A percentile compares a stretch with the other conserved stretches of the same genome.
These are phyloP conservation scores for Poeciliopsis paucimaculata DNA, from an alignment of 2,797 vertebrate species.

Conservation along the genomic window DNA sequence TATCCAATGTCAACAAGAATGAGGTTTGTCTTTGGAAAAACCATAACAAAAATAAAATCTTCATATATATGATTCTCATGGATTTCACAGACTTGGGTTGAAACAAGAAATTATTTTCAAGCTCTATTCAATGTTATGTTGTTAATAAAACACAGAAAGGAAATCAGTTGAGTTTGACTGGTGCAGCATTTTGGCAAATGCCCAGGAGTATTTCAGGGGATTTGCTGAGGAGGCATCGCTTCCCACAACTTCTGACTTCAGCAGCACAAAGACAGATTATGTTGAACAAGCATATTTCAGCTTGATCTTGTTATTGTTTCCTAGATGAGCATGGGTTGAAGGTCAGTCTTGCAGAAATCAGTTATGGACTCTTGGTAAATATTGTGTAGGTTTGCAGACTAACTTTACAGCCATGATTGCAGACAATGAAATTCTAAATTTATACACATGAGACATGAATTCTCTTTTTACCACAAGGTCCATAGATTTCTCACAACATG, in stretches of 20 bases:
- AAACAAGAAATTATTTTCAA: neutral
- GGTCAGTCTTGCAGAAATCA: constrained; percentile 9
- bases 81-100: neutral
- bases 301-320: constrained; percentile 16
- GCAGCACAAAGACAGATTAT: constrained; percentile 14
- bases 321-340: constrained; percentile 5
- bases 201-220: constrained; percentile 36
- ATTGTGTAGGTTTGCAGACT: neutral
- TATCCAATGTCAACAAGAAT: neutral
- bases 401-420: neutral
- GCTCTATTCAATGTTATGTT: neutral
- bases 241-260: constrained; percentile 24
- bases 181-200: constrained; percentile 20
- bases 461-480: neutral
- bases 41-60: neutral
- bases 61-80: neutral
- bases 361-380: neutral
- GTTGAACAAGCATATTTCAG: constrained; percentile 43
- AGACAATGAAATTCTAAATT: neutral
- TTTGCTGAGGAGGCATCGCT: constrained; percentile 44
- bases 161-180: constrained; percentile 10
- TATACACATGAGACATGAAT: neutral
- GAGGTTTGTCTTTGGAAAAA: neutral
- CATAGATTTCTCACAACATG: neutral
- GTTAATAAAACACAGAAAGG: neutral